Evolutionary conservation across 1,140 invertebrate genomes (phyloP).

Genomic region (Colletes latitarsis): DNA sequence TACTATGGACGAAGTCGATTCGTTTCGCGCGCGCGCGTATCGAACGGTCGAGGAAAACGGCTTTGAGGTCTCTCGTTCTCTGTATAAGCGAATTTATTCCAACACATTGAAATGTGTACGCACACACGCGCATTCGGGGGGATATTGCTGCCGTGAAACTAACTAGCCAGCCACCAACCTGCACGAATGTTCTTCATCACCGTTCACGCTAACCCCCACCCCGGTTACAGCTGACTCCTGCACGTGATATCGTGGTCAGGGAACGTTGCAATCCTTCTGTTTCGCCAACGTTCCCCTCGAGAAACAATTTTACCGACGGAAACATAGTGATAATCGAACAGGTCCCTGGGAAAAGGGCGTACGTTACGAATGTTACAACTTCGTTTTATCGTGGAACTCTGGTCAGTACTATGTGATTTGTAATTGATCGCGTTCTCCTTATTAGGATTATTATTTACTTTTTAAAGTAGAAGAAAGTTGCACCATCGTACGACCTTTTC

Average conservation of each 20-base stretch:
- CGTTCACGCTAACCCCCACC: conserved; percentile 25
- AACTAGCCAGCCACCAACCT: conserved; percentile 35
- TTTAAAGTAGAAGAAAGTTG: no score
- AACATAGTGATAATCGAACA: no score
- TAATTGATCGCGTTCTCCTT: no score
- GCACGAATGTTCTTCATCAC: conserved; percentile 26
- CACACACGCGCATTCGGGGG: conserved; percentile 27
- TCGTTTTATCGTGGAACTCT: no score
- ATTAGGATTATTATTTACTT: no score
- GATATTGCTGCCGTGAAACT: conserved; percentile 42
- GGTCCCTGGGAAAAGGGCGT: no score
- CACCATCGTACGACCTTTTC: no score
- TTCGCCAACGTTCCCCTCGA: no score
- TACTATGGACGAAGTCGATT: conserved; percentile 76
- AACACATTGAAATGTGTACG: conserved; percentile 10
- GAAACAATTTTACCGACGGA: no score
- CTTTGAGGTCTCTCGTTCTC: conserved; percentile 27
- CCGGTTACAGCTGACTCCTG: not conserved
- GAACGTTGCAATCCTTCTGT: no score
- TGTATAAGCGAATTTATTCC: conserved; percentile 29
- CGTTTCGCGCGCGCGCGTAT: conserved; percentile 78
- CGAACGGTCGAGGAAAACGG: conserved; percentile 68
- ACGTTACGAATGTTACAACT: no score
- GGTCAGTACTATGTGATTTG: no score
- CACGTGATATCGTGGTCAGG: conserved; percentile 25